phyloP scores from a whole-genome alignment of 2,888 invertebrate genomes.

The Eulithis testata region DNA sequence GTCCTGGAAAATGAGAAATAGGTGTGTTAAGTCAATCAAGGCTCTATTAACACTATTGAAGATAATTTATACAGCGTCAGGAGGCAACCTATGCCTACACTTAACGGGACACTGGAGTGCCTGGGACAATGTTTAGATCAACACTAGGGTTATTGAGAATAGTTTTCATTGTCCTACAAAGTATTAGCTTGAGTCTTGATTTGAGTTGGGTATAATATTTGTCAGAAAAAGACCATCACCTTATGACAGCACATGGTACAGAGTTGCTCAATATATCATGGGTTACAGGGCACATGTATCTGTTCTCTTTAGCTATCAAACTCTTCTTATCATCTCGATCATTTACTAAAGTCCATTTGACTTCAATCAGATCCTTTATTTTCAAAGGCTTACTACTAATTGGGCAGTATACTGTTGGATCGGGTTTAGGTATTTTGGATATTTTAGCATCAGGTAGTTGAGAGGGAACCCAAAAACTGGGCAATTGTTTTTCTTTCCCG shows the following conservation, averaged over 20 bases:
- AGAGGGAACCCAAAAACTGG: conserved; percentile 98
- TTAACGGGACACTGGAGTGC: no score
- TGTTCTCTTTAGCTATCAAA: conserved; percentile 93
- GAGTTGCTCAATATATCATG: conserved; percentile 98
- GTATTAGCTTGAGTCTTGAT: no score
- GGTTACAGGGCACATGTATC: conserved; percentile 99
- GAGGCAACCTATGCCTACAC: no score
- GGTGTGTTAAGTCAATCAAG: no score
- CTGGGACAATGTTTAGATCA: no score
- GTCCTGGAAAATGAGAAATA: conserved; percentile 56
- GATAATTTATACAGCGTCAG: no score
- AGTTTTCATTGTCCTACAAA: no score
- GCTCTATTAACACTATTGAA: no score
- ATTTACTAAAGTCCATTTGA: conserved; percentile 96
- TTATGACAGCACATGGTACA: conserved; percentile 96
- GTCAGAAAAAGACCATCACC: conserved; percentile 52
- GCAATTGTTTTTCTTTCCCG: conserved; percentile 91
- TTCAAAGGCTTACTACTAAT: conserved; percentile 90
- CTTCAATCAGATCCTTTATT: conserved; percentile 95
- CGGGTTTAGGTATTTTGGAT: conserved; percentile 80
- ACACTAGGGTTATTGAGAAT: no score
- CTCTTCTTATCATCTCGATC: conserved; percentile 95
- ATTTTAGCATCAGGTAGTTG: conserved; percentile 94
- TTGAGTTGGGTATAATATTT: background rate
- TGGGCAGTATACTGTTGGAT: conserved; percentile 73